Evolutionary conservation across 2,797 vertebrate genomes (phyloP), one percentile per base, ranked within the genome.

Genomic region (Artibeus jamaicensis): DNA sequence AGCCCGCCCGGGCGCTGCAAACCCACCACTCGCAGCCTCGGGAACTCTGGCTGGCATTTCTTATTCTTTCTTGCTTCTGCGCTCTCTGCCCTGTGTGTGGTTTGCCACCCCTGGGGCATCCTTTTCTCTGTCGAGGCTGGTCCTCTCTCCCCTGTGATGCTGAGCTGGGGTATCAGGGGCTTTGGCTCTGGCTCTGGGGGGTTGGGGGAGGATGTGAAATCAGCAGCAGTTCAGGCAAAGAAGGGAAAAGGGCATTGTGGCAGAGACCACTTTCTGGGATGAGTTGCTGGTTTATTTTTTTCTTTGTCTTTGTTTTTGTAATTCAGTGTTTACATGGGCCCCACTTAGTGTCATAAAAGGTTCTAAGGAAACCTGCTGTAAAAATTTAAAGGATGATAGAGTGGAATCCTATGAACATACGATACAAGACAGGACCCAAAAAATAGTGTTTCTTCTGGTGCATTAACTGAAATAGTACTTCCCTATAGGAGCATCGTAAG

Each of bases 21-120:
- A 1, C 14, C 11, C 3, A 1, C 6, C 0, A 1, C 53, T 3
- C 2, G 1, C 2, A 26, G 59, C 76, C 59, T 9, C 0, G 16
- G 48, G 57, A 32, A 8, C 34, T 9, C 48, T 1, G 0, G 8
- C 7, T 48, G 73, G 37, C 53, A 8, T 44, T 67, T 37, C 78
- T 32, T 11, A 19, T 1, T 48, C 86, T 79, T 39, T 8, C 19
- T 5, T 21, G n/a, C 15, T 57, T 55, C 59, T 50, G 42, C 1
- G 0, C 29, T 12, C 11, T 32, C 39, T 7, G 46, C 62, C 44
- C 44, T 24, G 18, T 15, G 73, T 24, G 18, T 15, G 73, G 22
- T 48, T 46, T 76, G 62, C 46, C 1, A 44, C 50, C 1, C 0
- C 57, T 9, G 67, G 76, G 39, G 32, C 0, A 0, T n/a, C 70